Evolutionary conservation across 2,888 invertebrate genomes (phyloP).

Genomic region (Tetragonula carbonaria): DNA sequence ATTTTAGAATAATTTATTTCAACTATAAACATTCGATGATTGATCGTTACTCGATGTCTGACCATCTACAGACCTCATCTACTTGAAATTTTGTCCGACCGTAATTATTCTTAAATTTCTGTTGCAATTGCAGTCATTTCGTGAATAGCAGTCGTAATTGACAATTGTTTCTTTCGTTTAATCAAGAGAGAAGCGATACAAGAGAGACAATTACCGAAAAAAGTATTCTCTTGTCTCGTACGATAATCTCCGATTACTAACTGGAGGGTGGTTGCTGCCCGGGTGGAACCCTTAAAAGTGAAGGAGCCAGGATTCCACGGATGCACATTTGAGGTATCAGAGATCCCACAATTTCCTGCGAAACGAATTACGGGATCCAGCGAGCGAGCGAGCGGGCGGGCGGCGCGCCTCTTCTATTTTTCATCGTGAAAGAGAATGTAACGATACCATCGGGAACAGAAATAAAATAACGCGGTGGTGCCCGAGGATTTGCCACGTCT

Average conservation of each 20-base stretch:
- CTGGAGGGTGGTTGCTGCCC: neutral
- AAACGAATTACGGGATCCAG: conserved; percentile 24
- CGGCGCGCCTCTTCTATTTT: neutral
- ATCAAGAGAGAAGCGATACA: neutral
- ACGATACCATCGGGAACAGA: conserved; percentile 11
- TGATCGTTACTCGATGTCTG: neutral
- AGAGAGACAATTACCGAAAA: neutral
- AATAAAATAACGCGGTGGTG: conserved; percentile 1
- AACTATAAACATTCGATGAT: no score
- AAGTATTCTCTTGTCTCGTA: neutral
- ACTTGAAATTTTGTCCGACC: neutral
- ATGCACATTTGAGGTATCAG: conserved; percentile 49
- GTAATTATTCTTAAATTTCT: neutral
- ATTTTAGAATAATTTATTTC: no score
- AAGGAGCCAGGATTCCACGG: conserved; percentile 13
- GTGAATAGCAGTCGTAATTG: neutral
- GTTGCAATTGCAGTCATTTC: neutral
- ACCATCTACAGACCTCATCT: neutral
- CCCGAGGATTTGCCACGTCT: neutral
- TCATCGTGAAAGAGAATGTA: conserved; percentile 15
- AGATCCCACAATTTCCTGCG: conserved; percentile 44
- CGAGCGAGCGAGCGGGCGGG: neutral
- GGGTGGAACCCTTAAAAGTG: conserved; percentile 33
- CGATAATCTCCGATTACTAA: conserved; percentile 18
- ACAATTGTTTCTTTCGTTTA: neutral